Base-by-base conservation (phyloP, 2,797 vertebrate genomes). In the Agapornis canus region DNA sequence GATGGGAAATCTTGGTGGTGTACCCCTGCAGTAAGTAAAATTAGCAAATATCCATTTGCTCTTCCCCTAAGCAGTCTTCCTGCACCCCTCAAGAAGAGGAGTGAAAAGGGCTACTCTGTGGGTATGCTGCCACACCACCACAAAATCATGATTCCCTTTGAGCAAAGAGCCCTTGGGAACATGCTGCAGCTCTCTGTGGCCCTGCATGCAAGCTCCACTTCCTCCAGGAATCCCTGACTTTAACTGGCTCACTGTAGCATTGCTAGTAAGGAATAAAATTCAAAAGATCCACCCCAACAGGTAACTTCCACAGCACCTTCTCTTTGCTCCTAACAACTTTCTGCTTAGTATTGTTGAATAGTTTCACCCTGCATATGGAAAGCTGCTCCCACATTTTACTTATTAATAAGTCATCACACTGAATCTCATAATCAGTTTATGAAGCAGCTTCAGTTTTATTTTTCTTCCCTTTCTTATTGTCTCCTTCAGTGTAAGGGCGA, bases 91-190 rank as follows among this genome's bases (percentile, higher is more conserved):
- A 60, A 69, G 29, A 35, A 23, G 31, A 48, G 31, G 47, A 22
- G 3, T 2, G 0, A 6, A 42, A 31, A 35, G 1, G 3, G 5
- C 25, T 32, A 5, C 22, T 32, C 29, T 22, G 3, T 18, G 25
- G 14, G 13, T 47, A 17, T 8, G 1, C 11, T 13, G 8, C 14
- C 47, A 52, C 10, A 10, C 9, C 75, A 20, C 22, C 42, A 26
- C 18, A 49, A 48, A 72, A 35, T 7, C 6, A 1, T 1, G 7
- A 48, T 17, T 27, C 15, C 27, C 29, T 42, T 10, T 65, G 15
- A 82, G 35, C 47, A 48, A 7, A 66, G 17, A 22, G 5, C 19
- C 49, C n/a, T 7, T 23, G n/a, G 37, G 35, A 64, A 27, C 8
- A 7, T 21, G 4, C 6, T 6, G 4, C 13, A 10, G 5, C 32